A percentile compares a stretch with the other conserved stretches of the same genome.
Conservation (phyloP, 2,797 vertebrate species). For the Denticeps clupeoides region DNA sequence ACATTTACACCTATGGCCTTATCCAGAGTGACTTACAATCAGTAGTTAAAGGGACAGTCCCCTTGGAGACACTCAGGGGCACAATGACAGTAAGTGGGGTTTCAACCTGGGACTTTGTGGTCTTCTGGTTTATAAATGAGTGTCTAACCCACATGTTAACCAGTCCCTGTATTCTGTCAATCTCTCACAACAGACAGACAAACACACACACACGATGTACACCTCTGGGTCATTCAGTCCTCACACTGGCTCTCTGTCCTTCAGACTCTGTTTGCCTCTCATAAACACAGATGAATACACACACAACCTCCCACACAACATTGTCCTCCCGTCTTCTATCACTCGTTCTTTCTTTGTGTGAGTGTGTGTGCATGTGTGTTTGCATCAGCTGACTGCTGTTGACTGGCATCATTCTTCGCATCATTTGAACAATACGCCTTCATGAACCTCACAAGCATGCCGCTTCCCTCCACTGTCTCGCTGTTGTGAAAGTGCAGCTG, state of each 20-base stretch:
- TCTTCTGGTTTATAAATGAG: no score
- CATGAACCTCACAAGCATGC: neutral
- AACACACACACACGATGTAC: neutral
- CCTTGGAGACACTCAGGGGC: neutral
- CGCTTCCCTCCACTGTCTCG: no score
- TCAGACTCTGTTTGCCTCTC: neutral
- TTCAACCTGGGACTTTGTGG: no score
- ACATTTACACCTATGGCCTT: no score
- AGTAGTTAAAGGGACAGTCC: neutral
- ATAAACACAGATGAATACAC: neutral
- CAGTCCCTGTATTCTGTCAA: neutral
- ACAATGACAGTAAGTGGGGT: no score
- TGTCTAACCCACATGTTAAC: neutral
- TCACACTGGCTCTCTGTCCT: neutral
- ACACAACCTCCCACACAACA: neutral
- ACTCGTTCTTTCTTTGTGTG: neutral
- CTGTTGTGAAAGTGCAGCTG: no score
- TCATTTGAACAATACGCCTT: neutral
- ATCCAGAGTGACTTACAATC: no score
- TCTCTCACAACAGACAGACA: no score
- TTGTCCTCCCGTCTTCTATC: neutral
- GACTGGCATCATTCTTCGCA: conserved; percentile 14
- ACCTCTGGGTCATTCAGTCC: neutral
- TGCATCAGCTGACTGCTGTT: conserved; percentile 10
- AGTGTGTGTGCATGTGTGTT: neutral